These are phyloP conservation scores for Caranx ignobilis DNA, from an alignment of 2,113 vertebrate species.

Conservation along the genomic window DNA sequence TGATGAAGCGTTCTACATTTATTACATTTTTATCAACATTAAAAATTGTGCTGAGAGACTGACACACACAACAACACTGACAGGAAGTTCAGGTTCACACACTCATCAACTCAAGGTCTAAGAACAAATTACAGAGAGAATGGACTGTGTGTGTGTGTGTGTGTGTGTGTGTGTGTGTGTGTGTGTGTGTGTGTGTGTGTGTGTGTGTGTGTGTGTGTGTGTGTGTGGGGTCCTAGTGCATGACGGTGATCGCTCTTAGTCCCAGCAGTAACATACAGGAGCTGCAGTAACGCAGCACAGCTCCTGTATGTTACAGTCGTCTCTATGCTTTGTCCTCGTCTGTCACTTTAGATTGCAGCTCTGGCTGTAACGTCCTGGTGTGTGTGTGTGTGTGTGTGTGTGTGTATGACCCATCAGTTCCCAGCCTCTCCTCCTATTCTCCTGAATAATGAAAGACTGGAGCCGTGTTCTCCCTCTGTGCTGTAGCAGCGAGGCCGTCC, in stretches of 20 bases:
- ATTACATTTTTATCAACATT: too few relatives aligned
- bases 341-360: constrained; percentile 19
- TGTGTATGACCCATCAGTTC: constrained; percentile 66
- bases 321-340: constrained; percentile 8
- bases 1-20: too few relatives aligned
- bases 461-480: constrained; percentile 50
- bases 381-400: constrained; percentile 56
- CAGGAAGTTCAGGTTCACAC: constrained; percentile 14
- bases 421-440: constrained; percentile 79
- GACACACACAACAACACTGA: constrained; percentile 29
- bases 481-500: constrained; percentile 48
- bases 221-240: constrained; percentile 1
- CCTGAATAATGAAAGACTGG: constrained; percentile 84
- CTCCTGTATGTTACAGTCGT: neutral
- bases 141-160: constrained; percentile 6
- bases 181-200: constrained; percentile 7
- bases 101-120: constrained; percentile 23
- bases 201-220: constrained; percentile 12
- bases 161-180: constrained; percentile 10
- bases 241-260: constrained; percentile 83
- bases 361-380: constrained; percentile 42
- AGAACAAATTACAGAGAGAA: constrained; percentile 11
- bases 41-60: neutral
- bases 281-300: constrained; percentile 53
- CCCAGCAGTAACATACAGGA: constrained; percentile 70